Percentiles rank a stretch among this genome's conserved stretches.
phyloP scores from a whole-genome alignment of 1,140 invertebrate genomes.

The Trachymyrmex cornetzi region DNA sequence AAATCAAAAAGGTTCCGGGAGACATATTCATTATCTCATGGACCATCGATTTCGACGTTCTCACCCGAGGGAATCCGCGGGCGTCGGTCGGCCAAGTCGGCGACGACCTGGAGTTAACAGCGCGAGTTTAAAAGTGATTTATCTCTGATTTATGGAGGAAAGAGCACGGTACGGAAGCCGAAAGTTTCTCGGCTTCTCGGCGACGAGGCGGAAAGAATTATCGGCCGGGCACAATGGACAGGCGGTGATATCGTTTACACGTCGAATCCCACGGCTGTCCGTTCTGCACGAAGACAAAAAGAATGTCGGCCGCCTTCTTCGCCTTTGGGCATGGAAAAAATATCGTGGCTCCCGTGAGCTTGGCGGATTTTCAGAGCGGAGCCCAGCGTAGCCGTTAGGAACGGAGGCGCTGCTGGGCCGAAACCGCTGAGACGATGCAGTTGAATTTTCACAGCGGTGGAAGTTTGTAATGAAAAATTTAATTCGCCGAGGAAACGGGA shows the following conservation, averaged over 20 bases:
- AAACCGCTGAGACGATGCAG: slow-evolving; percentile 31
- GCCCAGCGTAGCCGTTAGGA: background rate
- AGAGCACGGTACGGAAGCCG: slow-evolving; percentile 74
- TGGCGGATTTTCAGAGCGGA: slow-evolving; percentile 38
- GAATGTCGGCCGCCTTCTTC: slow-evolving; percentile 39
- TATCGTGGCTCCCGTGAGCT: slow-evolving; percentile 34
- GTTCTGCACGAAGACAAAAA: slow-evolving; percentile 61
- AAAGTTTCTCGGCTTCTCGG: slow-evolving; percentile 82
- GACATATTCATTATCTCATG: slow-evolving; percentile 82
- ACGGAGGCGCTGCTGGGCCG: slow-evolving; percentile 21
- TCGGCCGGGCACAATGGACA: slow-evolving; percentile 82
- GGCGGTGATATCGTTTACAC: slow-evolving; percentile 83
- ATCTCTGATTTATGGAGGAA: slow-evolving; percentile 85
- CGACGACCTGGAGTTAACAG: slow-evolving; percentile 84
- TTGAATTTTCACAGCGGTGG: slow-evolving; percentile 39
- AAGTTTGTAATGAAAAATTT: slow-evolving; percentile 60
- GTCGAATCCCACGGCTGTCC: slow-evolving; percentile 77
- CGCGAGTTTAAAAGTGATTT: slow-evolving; percentile 86
- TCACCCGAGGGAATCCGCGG: slow-evolving; percentile 39
- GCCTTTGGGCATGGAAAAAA: slow-evolving; percentile 34
- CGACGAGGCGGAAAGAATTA: slow-evolving; percentile 83
- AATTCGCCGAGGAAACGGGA: slow-evolving; percentile 42
- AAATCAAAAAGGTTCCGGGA: slow-evolving; percentile 61
- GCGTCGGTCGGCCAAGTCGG: slow-evolving; percentile 62
- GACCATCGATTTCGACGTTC: slow-evolving; percentile 80